Base-by-base conservation (phyloP, 2,797 vertebrate genomes). In the Emydoidea blandingii region DNA sequence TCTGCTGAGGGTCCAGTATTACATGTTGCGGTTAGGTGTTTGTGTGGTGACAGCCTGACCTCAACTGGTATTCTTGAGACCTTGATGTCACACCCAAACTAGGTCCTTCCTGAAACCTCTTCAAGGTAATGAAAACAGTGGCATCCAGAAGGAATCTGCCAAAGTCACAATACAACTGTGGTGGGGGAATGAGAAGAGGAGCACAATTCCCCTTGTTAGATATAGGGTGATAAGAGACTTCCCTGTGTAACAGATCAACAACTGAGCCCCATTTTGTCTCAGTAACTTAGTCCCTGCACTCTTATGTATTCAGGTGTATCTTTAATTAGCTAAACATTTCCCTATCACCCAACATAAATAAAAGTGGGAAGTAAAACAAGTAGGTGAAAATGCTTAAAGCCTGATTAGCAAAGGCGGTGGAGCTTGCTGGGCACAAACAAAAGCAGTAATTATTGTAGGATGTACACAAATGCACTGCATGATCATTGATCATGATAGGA, bases 361-460 rank as follows among this genome's bases (percentile, higher is more conserved):
- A 0, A 25, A 95, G 85, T 79, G 62, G 0, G 1, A 82, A 81
- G 65, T 74, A 1, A 41, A n/a, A 1, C 14, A 79, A 82, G 27
- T 27, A 54, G 41, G 83, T 92, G 89, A 95, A 47, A 31, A 37
- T 86, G 85, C 41, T 86, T 89, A 86, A 94, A 34, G 25, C 23
- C 57, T 16, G 19, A 23, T 56, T 93, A 94, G 80, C 23, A 68
- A 87, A 89, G 94, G 79, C 12, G 84, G 74, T 53, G 1, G 6
- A 62, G 84, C 6, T 31, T 94, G 56, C 54, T 1, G n/a, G 85
- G 79, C 44, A 79, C 79, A 95, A 97, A 90, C 84, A 76, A 90
- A 92, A 90, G 74, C 52, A 91, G 49, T 44, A 86, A 76, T 74
- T 85, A 23, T 44, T 68, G 78, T 37, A 79, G 80, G 85, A 76